A percentile compares a stretch with the other conserved stretches of the same genome.
phyloP scores from a whole-genome alignment of 2,888 invertebrate genomes.

The Lepidonotus clava region DNA sequence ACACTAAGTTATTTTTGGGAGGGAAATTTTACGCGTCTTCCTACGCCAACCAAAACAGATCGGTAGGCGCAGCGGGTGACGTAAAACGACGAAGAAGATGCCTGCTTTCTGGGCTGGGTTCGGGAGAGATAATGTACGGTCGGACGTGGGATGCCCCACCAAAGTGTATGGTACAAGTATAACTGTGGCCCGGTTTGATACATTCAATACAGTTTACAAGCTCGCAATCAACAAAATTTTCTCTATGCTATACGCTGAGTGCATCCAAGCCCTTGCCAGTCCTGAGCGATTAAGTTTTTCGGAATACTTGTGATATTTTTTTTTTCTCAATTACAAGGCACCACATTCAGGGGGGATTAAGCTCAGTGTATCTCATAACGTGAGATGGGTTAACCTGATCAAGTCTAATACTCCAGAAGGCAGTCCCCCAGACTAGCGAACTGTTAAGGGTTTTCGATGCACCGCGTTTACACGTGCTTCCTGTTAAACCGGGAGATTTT shows the following conservation, averaged over 20 bases:
- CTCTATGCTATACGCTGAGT: conserved; percentile 27
- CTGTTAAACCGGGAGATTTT: conserved; percentile 31
- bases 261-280: conserved; percentile 48
- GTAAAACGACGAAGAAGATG: neutral
- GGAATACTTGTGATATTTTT: conserved; percentile 43
- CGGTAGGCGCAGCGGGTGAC: too few species aligned
- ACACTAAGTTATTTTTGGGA: too few species aligned
- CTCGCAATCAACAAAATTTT: neutral
- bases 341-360: conserved; percentile 4
- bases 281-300: conserved; percentile 32
- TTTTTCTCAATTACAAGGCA: conserved; percentile 44
- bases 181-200: neutral
- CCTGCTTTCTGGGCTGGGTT: neutral
- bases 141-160: neutral
- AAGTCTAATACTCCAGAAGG: conserved; percentile 9
- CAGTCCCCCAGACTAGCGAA: neutral
- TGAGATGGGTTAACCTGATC: neutral
- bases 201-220: neutral
- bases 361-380: neutral
- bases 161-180: neutral
- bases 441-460: conserved; percentile 39
- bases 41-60: too few species aligned
- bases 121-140: neutral
- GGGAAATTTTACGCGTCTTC: too few species aligned
- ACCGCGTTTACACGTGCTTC: neutral